Evolutionary conservation across 2,888 invertebrate species (phyloP).

Genomic region (Palloptera scutellata): DNA sequence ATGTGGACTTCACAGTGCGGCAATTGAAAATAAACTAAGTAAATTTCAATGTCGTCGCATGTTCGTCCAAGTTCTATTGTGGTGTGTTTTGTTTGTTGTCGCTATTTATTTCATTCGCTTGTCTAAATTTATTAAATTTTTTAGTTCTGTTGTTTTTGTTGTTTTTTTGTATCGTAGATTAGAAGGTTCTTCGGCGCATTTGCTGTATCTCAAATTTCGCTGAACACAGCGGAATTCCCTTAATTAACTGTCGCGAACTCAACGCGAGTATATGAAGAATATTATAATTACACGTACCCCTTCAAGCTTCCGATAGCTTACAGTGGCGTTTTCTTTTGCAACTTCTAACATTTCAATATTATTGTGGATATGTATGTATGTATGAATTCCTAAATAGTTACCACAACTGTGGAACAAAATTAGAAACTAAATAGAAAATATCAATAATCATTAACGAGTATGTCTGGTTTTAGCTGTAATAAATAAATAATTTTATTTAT

Average conservation of each 20-base stretch:
- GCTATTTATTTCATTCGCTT: background rate
- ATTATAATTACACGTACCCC: background rate
- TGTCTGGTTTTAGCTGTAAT: no score
- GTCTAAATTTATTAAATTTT: constrained; percentile 8
- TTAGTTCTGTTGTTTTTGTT: constrained; percentile 10
- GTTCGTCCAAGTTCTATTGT: background rate
- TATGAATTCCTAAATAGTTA: no score
- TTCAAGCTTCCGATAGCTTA: no score
- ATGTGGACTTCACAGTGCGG: background rate
- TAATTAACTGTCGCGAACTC: constrained; percentile 44
- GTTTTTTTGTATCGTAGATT: constrained; percentile 41
- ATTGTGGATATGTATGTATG: no score
- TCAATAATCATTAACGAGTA: no score
- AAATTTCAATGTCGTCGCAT: constrained; percentile 8
- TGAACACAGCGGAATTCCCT: constrained; percentile 55
- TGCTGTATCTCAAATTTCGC: constrained; percentile 49
- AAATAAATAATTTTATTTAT: no score
- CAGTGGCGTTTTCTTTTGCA: no score
- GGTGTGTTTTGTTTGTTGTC: background rate
- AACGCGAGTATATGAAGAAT: background rate
- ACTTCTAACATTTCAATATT: no score
- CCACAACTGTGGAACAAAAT: no score
- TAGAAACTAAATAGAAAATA: no score
- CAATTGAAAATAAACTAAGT: background rate
- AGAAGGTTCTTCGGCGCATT: constrained; percentile 46